Evolutionary conservation across 2,888 invertebrate species (phyloP).

Genomic region (Acanthosepion lycidas): DNA sequence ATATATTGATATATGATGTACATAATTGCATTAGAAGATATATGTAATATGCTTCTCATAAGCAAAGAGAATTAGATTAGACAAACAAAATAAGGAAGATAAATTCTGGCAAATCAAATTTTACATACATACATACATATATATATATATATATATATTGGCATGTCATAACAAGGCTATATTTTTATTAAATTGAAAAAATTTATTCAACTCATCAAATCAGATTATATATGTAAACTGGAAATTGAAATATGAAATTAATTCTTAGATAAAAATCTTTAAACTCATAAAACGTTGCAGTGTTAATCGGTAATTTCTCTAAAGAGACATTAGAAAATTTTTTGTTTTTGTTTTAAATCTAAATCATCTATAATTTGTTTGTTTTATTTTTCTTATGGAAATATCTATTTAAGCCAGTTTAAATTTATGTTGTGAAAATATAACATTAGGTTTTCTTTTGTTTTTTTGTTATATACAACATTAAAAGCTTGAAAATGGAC

Average conservation of each 20-base stretch:
- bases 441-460: background rate
- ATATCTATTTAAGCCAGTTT: background rate
- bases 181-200: background rate
- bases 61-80: background rate
- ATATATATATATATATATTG: too few relatives aligned
- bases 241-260: conserved; percentile 33
- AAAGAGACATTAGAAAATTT: background rate
- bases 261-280: conserved; percentile 33
- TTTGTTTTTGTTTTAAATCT: background rate
- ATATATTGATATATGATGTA: background rate
- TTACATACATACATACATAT: too few relatives aligned
- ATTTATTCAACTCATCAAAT: background rate
- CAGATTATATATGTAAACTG: conserved; percentile 12
- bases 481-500: too few relatives aligned
- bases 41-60: background rate
- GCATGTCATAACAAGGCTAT: background rate
- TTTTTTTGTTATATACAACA: too few relatives aligned
- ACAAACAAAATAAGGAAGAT: background rate
- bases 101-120: background rate
- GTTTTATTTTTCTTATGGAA: background rate
- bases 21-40: background rate
- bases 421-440: background rate
- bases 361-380: background rate
- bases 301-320: background rate
- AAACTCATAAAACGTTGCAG: background rate